Conservation (phyloP, 2,888 invertebrate species). For the Phalera bucephala region DNA sequence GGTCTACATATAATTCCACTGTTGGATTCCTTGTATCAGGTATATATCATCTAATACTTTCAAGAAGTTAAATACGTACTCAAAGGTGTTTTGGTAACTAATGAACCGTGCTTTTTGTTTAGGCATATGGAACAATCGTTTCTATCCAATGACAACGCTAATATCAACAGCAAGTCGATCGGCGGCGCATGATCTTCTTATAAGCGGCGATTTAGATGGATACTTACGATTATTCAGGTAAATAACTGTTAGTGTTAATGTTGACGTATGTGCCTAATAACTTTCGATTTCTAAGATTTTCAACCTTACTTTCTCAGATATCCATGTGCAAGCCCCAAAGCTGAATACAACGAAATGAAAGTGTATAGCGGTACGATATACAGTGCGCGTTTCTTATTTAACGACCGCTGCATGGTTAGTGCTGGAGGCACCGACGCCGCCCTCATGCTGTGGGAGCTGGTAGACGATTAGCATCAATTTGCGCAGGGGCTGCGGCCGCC, state of each 20-base stretch:
- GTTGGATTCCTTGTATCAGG: constrained; percentile 94
- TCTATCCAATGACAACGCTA: constrained; percentile 92
- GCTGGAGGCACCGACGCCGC: constrained; percentile 95
- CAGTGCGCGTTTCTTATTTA: constrained; percentile 91
- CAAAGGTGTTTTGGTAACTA: not conserved
- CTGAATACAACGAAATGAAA: constrained; percentile 94
- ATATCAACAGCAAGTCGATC: constrained; percentile 92
- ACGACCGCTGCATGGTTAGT: constrained; percentile 92
- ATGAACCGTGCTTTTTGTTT: constrained; percentile 29
- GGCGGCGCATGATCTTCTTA: constrained; percentile 91
- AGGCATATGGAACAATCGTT: constrained; percentile 96
- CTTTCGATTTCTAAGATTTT: too few species aligned
- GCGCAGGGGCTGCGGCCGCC: constrained; percentile 60
- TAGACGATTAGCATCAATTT: constrained; percentile 86
- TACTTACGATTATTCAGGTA: constrained; percentile 92
- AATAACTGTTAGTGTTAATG: too few species aligned
- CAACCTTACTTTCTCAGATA: constrained; percentile 84
- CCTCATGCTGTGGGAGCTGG: constrained; percentile 95
- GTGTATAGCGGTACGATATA: constrained; percentile 93
- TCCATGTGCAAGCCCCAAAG: constrained; percentile 92
- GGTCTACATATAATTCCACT: constrained; percentile 93
- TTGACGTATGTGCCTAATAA: too few species aligned
- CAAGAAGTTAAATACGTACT: too few species aligned
- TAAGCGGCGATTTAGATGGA: constrained; percentile 95
- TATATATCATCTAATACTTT: constrained; percentile 38